Conservation (phyloP, 1,140 invertebrate species). For the Sinella curviseta region DNA sequence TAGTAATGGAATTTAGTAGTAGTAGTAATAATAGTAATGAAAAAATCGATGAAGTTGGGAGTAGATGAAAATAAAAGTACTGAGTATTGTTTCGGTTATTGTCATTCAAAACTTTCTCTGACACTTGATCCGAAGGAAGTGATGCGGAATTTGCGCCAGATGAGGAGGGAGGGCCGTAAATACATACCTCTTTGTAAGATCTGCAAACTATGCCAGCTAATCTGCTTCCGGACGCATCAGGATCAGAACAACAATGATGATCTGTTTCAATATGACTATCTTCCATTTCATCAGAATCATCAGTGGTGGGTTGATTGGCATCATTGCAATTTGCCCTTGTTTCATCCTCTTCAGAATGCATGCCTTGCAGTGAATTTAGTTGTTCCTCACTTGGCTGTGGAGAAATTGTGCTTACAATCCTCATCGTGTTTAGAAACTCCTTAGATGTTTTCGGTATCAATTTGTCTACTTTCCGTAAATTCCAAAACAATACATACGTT, state of each 20-base stretch:
- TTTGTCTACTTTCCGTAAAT: conserved; percentile 1
- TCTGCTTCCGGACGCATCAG: neutral
- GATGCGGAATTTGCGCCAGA: neutral
- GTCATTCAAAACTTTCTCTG: too few relatives aligned
- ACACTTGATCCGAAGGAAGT: too few relatives aligned
- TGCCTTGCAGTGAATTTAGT: neutral
- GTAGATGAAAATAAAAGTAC: too few relatives aligned
- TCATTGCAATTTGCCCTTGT: too few relatives aligned
- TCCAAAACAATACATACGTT: neutral
- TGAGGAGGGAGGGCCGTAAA: neutral
- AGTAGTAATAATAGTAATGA: too few relatives aligned
- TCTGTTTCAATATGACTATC: neutral
- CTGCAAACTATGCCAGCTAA: neutral
- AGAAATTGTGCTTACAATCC: conserved; percentile 1
- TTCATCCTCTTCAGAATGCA: too few relatives aligned
- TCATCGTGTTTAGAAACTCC: neutral
- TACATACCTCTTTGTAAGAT: conserved; percentile 13
- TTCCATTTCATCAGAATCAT: too few relatives aligned
- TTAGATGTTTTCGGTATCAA: neutral
- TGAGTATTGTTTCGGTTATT: too few relatives aligned
- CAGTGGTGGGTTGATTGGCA: too few relatives aligned
- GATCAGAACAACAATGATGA: neutral
- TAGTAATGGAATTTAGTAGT: too few relatives aligned
- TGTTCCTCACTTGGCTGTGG: neutral
- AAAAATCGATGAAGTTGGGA: too few relatives aligned